Conservation (phyloP, 2,888 invertebrate species). For the Rhagonycha lutea region DNA sequence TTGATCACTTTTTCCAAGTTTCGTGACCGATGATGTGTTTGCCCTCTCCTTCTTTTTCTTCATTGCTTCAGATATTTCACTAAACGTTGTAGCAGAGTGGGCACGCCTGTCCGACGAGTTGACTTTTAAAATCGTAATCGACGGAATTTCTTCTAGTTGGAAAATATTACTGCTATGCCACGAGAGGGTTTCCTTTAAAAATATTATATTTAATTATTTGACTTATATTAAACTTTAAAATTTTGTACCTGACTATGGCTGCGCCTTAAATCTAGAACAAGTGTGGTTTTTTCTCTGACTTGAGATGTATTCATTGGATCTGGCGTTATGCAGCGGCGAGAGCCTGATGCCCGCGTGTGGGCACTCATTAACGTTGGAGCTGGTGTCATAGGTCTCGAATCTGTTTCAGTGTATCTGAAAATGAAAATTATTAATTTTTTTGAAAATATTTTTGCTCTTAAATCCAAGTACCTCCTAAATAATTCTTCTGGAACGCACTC, state of each 20-base stretch:
- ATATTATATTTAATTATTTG: not conserved
- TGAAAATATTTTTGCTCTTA: not conserved
- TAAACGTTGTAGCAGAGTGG: not conserved
- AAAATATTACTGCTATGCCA: constrained; percentile 56
- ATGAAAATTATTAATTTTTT: not conserved
- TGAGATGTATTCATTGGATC: constrained; percentile 62
- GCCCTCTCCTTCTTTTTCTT: constrained; percentile 19
- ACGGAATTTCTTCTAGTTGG: constrained; percentile 47
- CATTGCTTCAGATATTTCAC: constrained; percentile 4
- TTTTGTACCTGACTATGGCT: constrained; percentile 67
- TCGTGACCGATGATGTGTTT: constrained; percentile 14
- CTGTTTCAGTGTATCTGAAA: constrained; percentile 78
- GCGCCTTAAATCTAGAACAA: constrained; percentile 73
- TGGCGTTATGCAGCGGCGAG: constrained; percentile 72
- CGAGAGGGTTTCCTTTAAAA: constrained; percentile 57
- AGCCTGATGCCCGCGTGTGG: constrained; percentile 69
- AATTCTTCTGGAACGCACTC: constrained; percentile 77
- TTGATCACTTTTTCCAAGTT: constrained; percentile 8
- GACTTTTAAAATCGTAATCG: constrained; percentile 47
- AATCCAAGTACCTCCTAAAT: constrained; percentile 60
- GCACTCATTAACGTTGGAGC: constrained; percentile 77
- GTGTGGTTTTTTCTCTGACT: constrained; percentile 63
- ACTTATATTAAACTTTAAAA: not conserved
- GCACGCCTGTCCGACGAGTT: constrained; percentile 36
- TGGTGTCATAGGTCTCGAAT: constrained; percentile 81